A percentile compares a stretch with the other conserved stretches of the same genome.
Evolutionary conservation across 1,140 invertebrate species (phyloP).

Genomic region (Orius insidiosus): DNA sequence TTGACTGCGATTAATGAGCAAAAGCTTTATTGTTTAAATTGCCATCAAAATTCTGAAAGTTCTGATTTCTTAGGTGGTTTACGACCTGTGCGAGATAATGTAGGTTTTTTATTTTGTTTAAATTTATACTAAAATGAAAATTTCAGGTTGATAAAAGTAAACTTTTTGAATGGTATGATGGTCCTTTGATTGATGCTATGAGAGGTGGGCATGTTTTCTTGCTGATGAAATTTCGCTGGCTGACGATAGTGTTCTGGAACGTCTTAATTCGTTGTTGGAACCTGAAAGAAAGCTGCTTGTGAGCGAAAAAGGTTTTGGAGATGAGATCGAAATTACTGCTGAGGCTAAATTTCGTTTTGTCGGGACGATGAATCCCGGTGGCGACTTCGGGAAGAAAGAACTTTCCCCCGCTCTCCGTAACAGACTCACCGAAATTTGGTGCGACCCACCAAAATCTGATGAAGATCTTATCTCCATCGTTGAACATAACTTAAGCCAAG

Average conservation of each 20-base stretch:
- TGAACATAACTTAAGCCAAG: conserved; percentile 50
- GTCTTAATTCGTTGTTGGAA: conserved; percentile 92
- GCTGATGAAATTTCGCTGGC: conserved; percentile 98
- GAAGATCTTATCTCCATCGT: conserved; percentile 55
- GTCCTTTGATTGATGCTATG: conserved; percentile 87
- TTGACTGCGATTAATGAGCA: conserved; percentile 48
- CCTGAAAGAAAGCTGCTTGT: conserved; percentile 79
- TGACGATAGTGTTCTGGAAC: conserved; percentile 94
- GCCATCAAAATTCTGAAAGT: conserved; percentile 97
- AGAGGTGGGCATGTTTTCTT: conserved; percentile 64
- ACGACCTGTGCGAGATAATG: conserved; percentile 60
- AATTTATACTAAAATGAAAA: background rate
- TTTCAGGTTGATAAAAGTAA: conserved; percentile 20
- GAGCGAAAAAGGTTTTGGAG: conserved; percentile 60
- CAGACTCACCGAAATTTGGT: conserved; percentile 99
- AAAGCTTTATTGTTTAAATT: conserved; percentile 71
- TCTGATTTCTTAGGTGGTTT: conserved; percentile 94
- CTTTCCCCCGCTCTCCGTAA: conserved; percentile 93
- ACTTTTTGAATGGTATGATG: conserved; percentile 96
- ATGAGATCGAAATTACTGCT: conserved; percentile 49
- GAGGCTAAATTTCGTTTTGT: conserved; percentile 72
- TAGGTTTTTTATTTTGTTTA: conserved; percentile 1
- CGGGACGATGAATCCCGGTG: conserved; percentile 99
- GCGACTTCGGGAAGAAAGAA: conserved; percentile 99
- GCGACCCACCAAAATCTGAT: conserved; percentile 46